Evolutionary conservation across 2,113 vertebrate species (phyloP).

Genomic region (Tachuris rubrigastra): DNA sequence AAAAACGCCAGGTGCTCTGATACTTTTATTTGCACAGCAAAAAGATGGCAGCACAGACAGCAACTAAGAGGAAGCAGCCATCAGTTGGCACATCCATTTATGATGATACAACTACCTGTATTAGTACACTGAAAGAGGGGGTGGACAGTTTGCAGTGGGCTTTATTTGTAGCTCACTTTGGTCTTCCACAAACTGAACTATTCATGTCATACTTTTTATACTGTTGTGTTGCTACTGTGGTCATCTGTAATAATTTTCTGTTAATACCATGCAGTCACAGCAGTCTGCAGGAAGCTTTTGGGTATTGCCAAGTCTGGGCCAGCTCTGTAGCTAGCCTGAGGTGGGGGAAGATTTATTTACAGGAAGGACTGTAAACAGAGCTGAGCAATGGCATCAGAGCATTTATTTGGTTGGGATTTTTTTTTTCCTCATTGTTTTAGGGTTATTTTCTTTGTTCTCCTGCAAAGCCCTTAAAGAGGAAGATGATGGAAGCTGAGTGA

Average conservation of each 20-base stretch:
- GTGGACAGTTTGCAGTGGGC: background rate
- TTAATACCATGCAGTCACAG: background rate
- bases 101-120: background rate
- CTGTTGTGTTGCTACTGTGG: background rate
- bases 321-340: background rate
- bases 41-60: background rate
- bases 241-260: background rate
- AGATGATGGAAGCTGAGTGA: background rate
- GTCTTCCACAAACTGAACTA: background rate
- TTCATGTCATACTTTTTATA: background rate
- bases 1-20: background rate
- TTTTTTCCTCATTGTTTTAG: background rate
- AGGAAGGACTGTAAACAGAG: background rate
- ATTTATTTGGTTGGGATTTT: background rate
- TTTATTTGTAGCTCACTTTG: background rate
- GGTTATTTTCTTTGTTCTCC: background rate
- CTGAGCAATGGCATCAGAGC: background rate
- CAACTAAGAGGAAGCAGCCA: background rate
- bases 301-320: background rate
- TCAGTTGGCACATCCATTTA: background rate
- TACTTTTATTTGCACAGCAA: background rate
- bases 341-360: background rate
- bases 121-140: background rate
- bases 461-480: background rate
- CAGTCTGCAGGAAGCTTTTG: background rate